Conservation (phyloP, 2,888 invertebrate species). For the Eilema depressum region DNA sequence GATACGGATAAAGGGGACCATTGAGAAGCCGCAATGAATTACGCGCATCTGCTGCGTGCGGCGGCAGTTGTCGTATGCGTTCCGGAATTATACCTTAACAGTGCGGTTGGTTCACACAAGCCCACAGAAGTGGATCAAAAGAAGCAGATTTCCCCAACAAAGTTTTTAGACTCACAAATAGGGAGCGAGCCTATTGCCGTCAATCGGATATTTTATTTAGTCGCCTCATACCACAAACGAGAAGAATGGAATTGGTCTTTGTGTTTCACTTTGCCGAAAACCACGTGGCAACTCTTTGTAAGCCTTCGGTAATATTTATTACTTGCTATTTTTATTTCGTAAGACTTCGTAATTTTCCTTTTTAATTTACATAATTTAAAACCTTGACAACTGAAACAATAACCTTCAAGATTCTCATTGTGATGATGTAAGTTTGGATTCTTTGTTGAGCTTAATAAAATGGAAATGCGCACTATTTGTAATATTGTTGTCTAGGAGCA, state of each 20-base stretch:
- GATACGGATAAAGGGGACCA: too few relatives aligned
- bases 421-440: neutral
- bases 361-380: neutral
- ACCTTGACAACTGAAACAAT: neutral
- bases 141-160: too few relatives aligned
- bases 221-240: neutral
- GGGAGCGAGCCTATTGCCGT: neutral
- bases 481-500: neutral
- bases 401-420: neutral
- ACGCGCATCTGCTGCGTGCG: too few relatives aligned
- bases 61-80: too few relatives aligned
- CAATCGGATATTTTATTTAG: neutral
- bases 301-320: neutral
- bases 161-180: too few relatives aligned
- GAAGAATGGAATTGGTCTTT: neutral
- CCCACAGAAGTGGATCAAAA: too few relatives aligned
- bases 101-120: too few relatives aligned
- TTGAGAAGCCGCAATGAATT: too few relatives aligned
- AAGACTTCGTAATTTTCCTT: too few relatives aligned
- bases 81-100: too few relatives aligned
- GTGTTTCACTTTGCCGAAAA: neutral
- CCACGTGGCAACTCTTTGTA: neutral
- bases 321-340: neutral
- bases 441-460: neutral
- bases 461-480: neutral